Base-by-base conservation (phyloP, 2,888 invertebrate species). In the Margaritifera margaritifera region DNA sequence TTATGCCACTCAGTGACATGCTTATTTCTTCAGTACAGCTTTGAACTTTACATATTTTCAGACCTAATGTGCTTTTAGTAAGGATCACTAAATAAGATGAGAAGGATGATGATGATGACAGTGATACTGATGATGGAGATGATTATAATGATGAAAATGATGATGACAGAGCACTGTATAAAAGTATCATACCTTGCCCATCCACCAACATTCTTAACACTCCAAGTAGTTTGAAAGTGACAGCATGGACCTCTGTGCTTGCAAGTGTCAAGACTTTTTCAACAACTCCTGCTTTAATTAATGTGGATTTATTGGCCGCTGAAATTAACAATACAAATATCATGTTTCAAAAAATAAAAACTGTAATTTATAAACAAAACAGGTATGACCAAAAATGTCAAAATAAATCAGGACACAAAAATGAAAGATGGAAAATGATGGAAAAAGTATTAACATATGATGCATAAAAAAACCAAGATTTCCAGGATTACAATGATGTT, bases 201-300 rank as follows among this genome's bases (percentile, higher is more conserved):
- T 96, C 96, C 2, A 96, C 93, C 56, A 95, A 92, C 94, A 97
- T 95, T 68, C 97, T 92, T 1, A 96, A 90, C 0, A 96, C 95
- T 4, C 96, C 96, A 64, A 97, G 88, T 72, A 97, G 91, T 90
- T 96, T 96, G 86, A 96, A 96, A 6, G 95, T 94, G 2, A 96
- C 95, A 42, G 95, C 94, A 75, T 90, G 89, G 67, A 93, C 94
- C 71, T 95, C 94, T 67, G 94, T 88, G 53, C 83, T 79, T 25
- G 88, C 86, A 92, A 94, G 93, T 0, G 94, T 94, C 84, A 95
- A 91, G 68, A 94, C 92, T 4, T 94, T 93, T 70, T 93, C 92
- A 66, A 96, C 91, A 68, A 96, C 91, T 6, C 95, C 95, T 78
- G 93, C 93, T 65, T 93, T 92, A 54, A 95, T 92, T 59, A 96